Base-by-base conservation (phyloP, 2,888 invertebrate genomes). In the Drosophila robusta region DNA sequence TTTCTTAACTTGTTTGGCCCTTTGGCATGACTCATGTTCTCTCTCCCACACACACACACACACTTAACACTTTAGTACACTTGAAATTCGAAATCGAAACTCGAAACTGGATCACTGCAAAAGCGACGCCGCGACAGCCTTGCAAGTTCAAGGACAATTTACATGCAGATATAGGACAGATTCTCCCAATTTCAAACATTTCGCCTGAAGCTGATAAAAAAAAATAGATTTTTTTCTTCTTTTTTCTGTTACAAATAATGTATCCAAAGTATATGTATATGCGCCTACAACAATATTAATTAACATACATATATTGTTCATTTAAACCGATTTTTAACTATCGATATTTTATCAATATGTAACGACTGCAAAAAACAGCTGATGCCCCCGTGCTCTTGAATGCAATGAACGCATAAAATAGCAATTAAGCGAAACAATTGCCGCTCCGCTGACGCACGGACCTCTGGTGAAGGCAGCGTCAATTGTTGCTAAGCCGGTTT, bases 61-160 rank as follows among this genome's bases (percentile, higher is more conserved):
- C 71, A 72, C 66, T 71, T 66, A 38, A 50, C 72, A 72, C 72
- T 72, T 72, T 70, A 41, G 24, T 42, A 51, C 75, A 74, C 74
- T 75, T 44, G 36, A 64, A 64, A 42, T 72, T 75, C 52, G 50
- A 56, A 60, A 54, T 62, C 39, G 51, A 50, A 75, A 52, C 51
- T 52, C 42, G 44, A 47, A 67, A 75, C 44, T 58, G 38, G 45
- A 75, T 45, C 70, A 57, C 64, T 61, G 45, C 16, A 67, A 57
- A 47, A 44, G 64, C 38, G 39, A 64, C 49, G 16, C 52, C 67
- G 57, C 71, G 67, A 49, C 49, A 44, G 32, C 41, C 52, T 67
- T 58, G 57, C 63, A 54, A 54, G 49, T 63, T 56, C 58, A 61
- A 57, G 68, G 73, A 71, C 66, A 66, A 36, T 55, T 45, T 44